phyloP scores from a whole-genome alignment of 2,888 invertebrate species.

The Malthinus flaveolus region DNA sequence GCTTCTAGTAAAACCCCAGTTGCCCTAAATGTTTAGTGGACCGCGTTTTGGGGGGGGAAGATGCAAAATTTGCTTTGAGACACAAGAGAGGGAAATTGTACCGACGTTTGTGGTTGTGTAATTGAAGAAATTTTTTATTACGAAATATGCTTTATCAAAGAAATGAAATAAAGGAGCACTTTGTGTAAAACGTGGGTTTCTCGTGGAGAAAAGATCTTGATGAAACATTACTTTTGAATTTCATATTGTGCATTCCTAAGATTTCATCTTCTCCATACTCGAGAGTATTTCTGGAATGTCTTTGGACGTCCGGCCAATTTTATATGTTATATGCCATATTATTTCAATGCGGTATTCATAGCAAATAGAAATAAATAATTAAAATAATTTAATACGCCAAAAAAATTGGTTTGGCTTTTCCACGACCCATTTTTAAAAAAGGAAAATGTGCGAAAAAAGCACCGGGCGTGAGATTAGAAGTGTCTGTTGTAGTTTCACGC shows the following conservation, averaged over 20 bases:
- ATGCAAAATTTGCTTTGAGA: slow-evolving; percentile 35
- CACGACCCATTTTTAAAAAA: too few species aligned
- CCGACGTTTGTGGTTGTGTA: slow-evolving; percentile 11
- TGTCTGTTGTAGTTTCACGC: too few species aligned
- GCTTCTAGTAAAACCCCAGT: slow-evolving; percentile 26
- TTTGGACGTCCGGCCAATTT: slow-evolving; percentile 29
- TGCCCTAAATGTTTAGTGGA: slow-evolving; percentile 35
- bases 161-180: background rate
- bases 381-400: background rate
- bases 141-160: slow-evolving; percentile 8
- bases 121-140: slow-evolving; percentile 20
- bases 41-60: slow-evolving; percentile 18
- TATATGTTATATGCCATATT: slow-evolving; percentile 26
- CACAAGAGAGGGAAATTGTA: slow-evolving; percentile 11
- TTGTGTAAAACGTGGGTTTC: background rate
- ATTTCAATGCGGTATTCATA: slow-evolving; percentile 24
- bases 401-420: background rate
- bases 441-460: too few species aligned
- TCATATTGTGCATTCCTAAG: slow-evolving; percentile 33
- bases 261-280: slow-evolving; percentile 31
- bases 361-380: slow-evolving; percentile 8
- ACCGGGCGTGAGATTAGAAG: too few species aligned
- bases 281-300: slow-evolving; percentile 29
- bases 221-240: slow-evolving; percentile 35
- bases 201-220: slow-evolving; percentile 21